Conservation (phyloP, 2,797 vertebrate genomes). For the Xenentodon cancila region DNA sequence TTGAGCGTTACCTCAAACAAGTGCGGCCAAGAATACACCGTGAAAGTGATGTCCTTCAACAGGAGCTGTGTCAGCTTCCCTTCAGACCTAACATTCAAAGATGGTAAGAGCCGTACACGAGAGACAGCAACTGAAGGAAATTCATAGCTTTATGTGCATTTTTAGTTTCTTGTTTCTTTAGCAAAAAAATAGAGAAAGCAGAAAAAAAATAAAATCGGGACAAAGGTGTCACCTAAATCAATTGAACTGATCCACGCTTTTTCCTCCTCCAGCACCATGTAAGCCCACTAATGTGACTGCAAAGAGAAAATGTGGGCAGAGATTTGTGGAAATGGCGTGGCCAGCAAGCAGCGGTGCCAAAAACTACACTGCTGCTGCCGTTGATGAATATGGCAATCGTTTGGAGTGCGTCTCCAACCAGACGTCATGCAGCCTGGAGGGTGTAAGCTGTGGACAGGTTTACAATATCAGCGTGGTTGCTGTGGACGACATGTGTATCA, state of each 20-base stretch:
- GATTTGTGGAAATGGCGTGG: constrained; percentile 70
- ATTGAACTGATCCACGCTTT: constrained; percentile 15
- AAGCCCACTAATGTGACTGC: constrained; percentile 68
- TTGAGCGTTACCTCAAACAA: constrained; percentile 52
- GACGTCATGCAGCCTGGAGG: constrained; percentile 68
- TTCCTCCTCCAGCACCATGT: constrained; percentile 77
- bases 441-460: constrained; percentile 73
- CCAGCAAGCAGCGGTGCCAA: constrained; percentile 61
- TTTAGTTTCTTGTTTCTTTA: no score
- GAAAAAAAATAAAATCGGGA: no score
- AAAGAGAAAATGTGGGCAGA: constrained; percentile 65
- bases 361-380: constrained; percentile 40
- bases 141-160: no score
- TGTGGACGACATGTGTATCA: constrained; percentile 65
- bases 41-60: constrained; percentile 71
- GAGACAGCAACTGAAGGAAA: no score
- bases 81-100: constrained; percentile 37
- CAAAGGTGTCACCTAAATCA: neutral
- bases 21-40: constrained; percentile 74
- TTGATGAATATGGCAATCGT: constrained; percentile 26
- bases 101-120: constrained; percentile 62
- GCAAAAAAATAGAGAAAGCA: no score
- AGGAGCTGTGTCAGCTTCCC: constrained; percentile 72
- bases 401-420: constrained; percentile 61
- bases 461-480: constrained; percentile 77